Conservation (phyloP, 1,140 invertebrate species). For the Himalopsyche phryganea region DNA sequence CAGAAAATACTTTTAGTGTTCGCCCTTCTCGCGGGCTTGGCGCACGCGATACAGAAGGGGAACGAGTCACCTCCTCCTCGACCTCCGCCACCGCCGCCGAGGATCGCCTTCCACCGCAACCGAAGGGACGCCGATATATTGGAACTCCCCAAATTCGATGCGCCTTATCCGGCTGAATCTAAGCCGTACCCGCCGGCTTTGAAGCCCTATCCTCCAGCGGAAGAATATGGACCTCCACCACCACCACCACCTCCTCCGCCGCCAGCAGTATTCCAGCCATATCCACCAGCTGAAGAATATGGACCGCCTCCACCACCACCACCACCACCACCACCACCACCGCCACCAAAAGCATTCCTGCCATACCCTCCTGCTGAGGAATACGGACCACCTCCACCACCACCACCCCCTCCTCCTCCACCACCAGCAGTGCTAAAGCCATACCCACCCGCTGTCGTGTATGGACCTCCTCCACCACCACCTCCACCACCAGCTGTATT, state of each 20-base stretch:
- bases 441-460: not conserved
- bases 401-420: conserved; percentile 2
- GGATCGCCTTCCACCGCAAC: conserved; percentile 25
- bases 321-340: conserved; percentile 6
- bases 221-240: not conserved
- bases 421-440: conserved; percentile 6
- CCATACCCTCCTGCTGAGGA: conserved; percentile 18
- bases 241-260: not conserved
- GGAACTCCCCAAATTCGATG: not conserved
- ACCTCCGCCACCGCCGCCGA: conserved; percentile 31
- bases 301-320: conserved; percentile 7
- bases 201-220: not conserved
- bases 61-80: conserved; percentile 30
- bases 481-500: not conserved
- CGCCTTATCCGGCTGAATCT: not conserved
- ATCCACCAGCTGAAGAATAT: conserved; percentile 4
- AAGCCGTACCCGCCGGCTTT: not conserved
- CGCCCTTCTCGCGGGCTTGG: conserved; percentile 21
- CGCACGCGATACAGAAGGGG: conserved; percentile 15
- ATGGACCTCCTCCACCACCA: conserved; percentile 2
- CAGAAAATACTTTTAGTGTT: conserved; percentile 26
- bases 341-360: conserved; percentile 3
- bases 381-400: conserved; percentile 32
- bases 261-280: conserved; percentile 11
- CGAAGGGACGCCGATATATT: conserved; percentile 1